Percentiles rank a stretch among this genome's conserved stretches.
Conservation (phyloP, 2,888 invertebrate genomes). For the Athetis lepigone region DNA sequence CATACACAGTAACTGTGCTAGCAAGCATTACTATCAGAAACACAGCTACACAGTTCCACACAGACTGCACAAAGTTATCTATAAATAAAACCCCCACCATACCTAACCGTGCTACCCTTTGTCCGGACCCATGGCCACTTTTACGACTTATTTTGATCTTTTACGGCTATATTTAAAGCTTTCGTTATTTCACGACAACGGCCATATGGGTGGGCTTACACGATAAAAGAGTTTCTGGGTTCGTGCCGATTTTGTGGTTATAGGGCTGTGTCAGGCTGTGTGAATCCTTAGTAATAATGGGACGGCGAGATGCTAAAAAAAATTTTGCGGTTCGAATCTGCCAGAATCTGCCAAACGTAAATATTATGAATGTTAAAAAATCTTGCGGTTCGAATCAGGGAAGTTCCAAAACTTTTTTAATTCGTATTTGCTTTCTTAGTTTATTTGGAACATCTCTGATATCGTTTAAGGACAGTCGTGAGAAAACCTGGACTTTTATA, state of each 20-base stretch:
- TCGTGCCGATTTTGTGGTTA: slow-evolving; percentile 44
- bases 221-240: slow-evolving; percentile 45
- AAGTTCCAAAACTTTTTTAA: too few species aligned
- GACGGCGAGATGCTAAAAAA: too few species aligned
- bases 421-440: too few species aligned
- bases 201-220: slow-evolving; percentile 62
- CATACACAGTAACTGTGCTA: neutral
- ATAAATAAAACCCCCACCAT: slow-evolving; percentile 33
- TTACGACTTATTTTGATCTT: slow-evolving; percentile 76
- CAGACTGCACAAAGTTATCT: slow-evolving; percentile 10
- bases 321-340: too few species aligned
- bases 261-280: slow-evolving; percentile 42
- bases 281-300: neutral
- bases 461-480: too few species aligned
- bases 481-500: too few species aligned
- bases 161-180: slow-evolving; percentile 73
- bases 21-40: neutral
- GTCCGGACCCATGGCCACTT: slow-evolving; percentile 53
- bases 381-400: too few species aligned
- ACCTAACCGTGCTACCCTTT: slow-evolving; percentile 46
- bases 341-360: too few species aligned
- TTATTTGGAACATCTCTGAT: too few species aligned
- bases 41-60: neutral
- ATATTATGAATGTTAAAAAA: too few species aligned
- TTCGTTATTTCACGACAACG: slow-evolving; percentile 42